Evolutionary conservation across 2,888 invertebrate genomes (phyloP), one percentile per base, ranked within the genome.

Genomic region (Temnothorax unifasciatus): DNA sequence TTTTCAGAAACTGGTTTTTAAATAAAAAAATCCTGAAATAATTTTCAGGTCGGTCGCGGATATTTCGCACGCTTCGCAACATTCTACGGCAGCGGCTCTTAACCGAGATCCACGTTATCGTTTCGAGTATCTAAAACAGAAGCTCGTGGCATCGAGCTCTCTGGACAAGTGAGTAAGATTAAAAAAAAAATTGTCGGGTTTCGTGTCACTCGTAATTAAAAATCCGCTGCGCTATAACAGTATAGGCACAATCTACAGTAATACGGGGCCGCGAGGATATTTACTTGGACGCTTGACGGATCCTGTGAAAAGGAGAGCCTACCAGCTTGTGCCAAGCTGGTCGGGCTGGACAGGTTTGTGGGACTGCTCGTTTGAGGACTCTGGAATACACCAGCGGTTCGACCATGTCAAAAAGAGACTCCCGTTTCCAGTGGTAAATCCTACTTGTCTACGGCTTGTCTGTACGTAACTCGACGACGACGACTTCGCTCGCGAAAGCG

Each of bases 341-440:
- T 97, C 90, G 96, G 97, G 93, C 66, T 68, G 66, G 97, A 97
- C 95, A 97, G 96, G 92, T 97, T 97, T 92, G 97, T 96, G 90
- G 97, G 97, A 95, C 97, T 97, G 93, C 96, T 96, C 94, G 96
- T 96, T 95, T 96, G 96, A 93, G 96, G 96, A 95, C 96, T 97
- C 97, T 97, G 88, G 91, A 95, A 95, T 93, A 92, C 92, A 94
- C 90, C 91, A 92, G 90, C 91, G 88, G 90, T 88, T 90, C 85
- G 86, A 91, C 86, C 88, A 88, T 93, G 90, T 90, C 86, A 90
- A 87, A 90, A 84, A 76, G 57, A 63, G 57, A 57, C 69, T 79
- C 59, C 69, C 69, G 75, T 15, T 44, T 50, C 25, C 68, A 64
- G 57, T 52, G 61, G 25, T 71, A 73, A 63, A 64, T 59, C 38